Percentiles rank a stretch among this genome's conserved stretches.
Conservation (phyloP, 1,140 invertebrate species). For the Caerostris darwini region DNA sequence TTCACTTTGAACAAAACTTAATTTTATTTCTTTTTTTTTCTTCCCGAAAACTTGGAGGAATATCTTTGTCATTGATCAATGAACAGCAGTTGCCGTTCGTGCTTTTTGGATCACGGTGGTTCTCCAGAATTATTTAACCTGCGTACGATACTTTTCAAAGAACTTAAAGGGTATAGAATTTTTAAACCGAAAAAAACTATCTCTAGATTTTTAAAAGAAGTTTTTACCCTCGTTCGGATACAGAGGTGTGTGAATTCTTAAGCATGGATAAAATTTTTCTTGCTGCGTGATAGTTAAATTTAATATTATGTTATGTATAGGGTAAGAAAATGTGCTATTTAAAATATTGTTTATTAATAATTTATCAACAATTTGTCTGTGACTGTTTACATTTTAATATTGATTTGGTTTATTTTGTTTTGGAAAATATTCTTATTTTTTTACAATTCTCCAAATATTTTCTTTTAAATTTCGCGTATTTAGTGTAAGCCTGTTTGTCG, state of each 20-base stretch:
- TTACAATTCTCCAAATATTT: too few species aligned
- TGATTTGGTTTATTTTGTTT: too few species aligned
- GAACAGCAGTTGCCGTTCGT: neutral
- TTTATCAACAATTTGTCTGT: too few species aligned
- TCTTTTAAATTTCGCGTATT: too few species aligned
- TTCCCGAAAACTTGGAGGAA: neutral
- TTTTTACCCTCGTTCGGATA: neutral
- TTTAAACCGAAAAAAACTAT: neutral
- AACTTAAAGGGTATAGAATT: neutral
- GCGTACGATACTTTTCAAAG: neutral
- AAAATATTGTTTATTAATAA: too few species aligned
- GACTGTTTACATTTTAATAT: too few species aligned
- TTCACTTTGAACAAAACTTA: slow-evolving; percentile 43
- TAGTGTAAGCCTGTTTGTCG: too few species aligned
- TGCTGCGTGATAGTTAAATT: too few species aligned
- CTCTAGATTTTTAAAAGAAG: neutral
- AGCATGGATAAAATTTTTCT: neutral
- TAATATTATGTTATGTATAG: too few species aligned
- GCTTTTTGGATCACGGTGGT: neutral
- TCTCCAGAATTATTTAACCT: neutral
- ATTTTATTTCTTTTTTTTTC: neutral
- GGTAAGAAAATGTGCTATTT: too few species aligned
- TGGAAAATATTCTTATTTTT: too few species aligned
- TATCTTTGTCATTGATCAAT: slow-evolving; percentile 40
- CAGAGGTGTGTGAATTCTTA: neutral